Base-by-base conservation (phyloP, 2,113 vertebrate genomes). In the Ophiodon elongatus region DNA sequence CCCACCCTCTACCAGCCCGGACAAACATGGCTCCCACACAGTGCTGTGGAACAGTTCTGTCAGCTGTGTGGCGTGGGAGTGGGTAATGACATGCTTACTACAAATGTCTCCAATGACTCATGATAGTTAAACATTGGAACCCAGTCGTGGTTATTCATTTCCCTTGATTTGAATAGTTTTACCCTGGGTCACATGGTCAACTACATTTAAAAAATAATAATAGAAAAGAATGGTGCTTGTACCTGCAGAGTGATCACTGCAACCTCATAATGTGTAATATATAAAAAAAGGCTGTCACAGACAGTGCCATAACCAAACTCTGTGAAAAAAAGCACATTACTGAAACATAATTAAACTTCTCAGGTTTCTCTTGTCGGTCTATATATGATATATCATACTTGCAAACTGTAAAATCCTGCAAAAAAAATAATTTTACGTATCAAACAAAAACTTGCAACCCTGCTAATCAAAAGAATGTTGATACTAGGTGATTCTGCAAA, bases 21-120 rank as follows among this genome's bases (percentile, higher is more conserved):
- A 37, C 74, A 80, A 57, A 52, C 62, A 59, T 63, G 68, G 76
- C 83, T 79, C 73, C 86, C 81, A 83, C 90, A 67, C 80, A 59
- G 35, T 73, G 67, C 83, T 14, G 85, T 80, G 77, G 90, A 91
- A 82, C 56, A 68, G 88, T 88, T 91, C 83, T 87, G 89, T 93
- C 89, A 91, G 89, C 90, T 81, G 76, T 85, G 76, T 50, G 57
- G 75, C 80, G 86, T 73, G 9, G 69, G 84, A 91, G 87, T 72
- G 80, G 83, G 66, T 85, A 90, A 91, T 90, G 85, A 84, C 91
- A 88, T 83, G 84, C 88, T 91, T 84, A 85, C 82, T 85, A 84
- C 69, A 87, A 81, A 83, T 80, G 79, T 79, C 73, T 81, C 77
- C 57, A 84, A 84, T 92, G 85, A 90, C 70, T 91, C 87, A 85